Conservation (phyloP, 2,113 vertebrate species). For the Corapipo altera region DNA sequence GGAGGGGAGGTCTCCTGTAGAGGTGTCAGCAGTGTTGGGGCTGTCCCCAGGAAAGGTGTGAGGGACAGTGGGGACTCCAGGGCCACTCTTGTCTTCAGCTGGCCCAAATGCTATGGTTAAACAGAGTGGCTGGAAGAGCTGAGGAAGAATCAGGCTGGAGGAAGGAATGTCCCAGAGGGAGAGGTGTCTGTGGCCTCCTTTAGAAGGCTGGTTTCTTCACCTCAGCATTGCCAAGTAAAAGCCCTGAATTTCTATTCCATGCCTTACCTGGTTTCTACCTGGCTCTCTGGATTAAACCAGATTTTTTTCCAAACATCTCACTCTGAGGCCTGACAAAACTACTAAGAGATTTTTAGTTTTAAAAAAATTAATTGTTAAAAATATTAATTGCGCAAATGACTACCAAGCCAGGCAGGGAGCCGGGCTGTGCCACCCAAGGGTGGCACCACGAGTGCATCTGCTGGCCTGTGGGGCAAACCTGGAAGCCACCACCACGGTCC, state of each 20-base stretch:
- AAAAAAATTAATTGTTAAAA: background rate
- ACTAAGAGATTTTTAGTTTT: background rate
- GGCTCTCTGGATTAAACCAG: background rate
- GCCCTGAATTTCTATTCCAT: background rate
- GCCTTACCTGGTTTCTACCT: background rate
- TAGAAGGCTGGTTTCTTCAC: background rate
- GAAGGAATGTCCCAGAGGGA: background rate
- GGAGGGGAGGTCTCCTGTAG: rapidly evolving
- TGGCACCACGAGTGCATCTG: background rate
- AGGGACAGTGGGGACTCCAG: background rate
- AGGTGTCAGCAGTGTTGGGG: background rate
- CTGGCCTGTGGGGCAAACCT: background rate
- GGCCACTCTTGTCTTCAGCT: background rate
- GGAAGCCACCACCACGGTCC: background rate
- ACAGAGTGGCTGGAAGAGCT: background rate
- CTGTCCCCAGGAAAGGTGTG: background rate
- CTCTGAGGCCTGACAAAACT: background rate
- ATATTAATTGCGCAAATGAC: background rate
- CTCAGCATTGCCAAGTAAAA: background rate
- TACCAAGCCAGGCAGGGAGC: background rate
- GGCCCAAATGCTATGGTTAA: background rate
- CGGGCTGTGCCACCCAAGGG: background rate
- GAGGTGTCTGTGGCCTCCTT: background rate
- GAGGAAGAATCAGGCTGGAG: background rate
- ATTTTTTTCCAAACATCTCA: background rate